Evolutionary conservation across 2,113 vertebrate genomes (phyloP).

Genomic region (Melanocharis versteri): DNA sequence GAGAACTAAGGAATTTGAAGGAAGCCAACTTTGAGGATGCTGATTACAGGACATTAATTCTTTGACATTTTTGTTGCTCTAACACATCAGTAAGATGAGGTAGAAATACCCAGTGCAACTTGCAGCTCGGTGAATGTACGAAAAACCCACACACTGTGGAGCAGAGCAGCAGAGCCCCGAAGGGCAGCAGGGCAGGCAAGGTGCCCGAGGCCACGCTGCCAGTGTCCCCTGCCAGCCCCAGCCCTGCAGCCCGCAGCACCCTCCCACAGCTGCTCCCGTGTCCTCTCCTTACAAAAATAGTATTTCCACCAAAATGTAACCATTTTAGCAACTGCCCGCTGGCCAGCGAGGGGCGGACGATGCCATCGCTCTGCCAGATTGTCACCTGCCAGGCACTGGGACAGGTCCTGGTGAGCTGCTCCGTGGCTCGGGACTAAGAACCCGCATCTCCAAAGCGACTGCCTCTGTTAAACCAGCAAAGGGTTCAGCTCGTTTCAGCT

Average conservation of each 20-base stretch:
- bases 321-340: rapidly evolving
- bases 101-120: neutral
- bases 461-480: neutral
- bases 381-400: too few relatives aligned
- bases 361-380: rapidly evolving
- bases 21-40: neutral
- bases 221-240: rapidly evolving
- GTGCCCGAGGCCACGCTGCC: rapidly evolving
- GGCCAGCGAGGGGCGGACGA: rapidly evolving
- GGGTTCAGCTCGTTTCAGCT: neutral
- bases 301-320: neutral
- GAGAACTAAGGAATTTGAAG: neutral
- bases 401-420: neutral
- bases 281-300: too few relatives aligned
- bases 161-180: neutral
- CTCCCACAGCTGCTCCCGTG: rapidly evolving
- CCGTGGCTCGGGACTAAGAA: neutral
- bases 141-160: rapidly evolving
- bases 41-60: neutral
- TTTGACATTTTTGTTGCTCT: neutral
- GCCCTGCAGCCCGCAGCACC: neutral
- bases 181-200: neutral
- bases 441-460: neutral
- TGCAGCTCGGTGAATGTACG: rapidly evolving
- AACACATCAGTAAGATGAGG: neutral